phyloP scores from a whole-genome alignment of 2,888 invertebrate species.

The Ferrisia virgata region DNA sequence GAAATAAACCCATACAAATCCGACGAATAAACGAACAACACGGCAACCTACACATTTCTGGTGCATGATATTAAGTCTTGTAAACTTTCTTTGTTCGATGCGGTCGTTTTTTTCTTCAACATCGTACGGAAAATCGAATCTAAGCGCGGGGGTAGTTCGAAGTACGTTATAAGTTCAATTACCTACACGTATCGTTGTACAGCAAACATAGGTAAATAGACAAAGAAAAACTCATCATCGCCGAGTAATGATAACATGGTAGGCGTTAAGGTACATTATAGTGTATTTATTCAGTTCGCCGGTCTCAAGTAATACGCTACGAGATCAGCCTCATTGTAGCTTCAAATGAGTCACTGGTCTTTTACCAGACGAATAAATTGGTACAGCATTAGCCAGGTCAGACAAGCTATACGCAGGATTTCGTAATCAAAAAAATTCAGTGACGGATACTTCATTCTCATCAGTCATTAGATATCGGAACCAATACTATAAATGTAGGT shows the following conservation, averaged over 20 bases:
- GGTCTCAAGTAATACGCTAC: not conserved
- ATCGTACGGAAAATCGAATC: not conserved
- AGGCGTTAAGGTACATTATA: not conserved
- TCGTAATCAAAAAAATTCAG: not conserved
- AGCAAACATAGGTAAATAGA: not conserved
- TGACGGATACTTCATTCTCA: too few relatives aligned
- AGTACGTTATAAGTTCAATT: slow-evolving; percentile 3
- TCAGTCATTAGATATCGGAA: too few relatives aligned
- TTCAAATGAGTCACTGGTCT: not conserved
- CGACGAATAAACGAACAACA: too few relatives aligned
- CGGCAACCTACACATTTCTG: not conserved
- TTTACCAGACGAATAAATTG: not conserved
- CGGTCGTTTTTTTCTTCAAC: not conserved
- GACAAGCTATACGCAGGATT: not conserved
- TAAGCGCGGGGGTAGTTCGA: not conserved
- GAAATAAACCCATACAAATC: too few relatives aligned
- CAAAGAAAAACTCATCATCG: not conserved
- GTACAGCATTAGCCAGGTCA: not conserved
- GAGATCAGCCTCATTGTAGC: not conserved
- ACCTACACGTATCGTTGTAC: not conserved
- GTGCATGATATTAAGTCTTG: not conserved
- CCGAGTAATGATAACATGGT: not conserved
- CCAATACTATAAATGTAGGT: not conserved
- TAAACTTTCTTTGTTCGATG: not conserved
- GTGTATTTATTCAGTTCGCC: not conserved